A percentile compares a stretch with the other conserved stretches of the same genome.
Evolutionary conservation across 2,888 invertebrate genomes (phyloP).

Genomic region (Stenichneumon culpator): DNA sequence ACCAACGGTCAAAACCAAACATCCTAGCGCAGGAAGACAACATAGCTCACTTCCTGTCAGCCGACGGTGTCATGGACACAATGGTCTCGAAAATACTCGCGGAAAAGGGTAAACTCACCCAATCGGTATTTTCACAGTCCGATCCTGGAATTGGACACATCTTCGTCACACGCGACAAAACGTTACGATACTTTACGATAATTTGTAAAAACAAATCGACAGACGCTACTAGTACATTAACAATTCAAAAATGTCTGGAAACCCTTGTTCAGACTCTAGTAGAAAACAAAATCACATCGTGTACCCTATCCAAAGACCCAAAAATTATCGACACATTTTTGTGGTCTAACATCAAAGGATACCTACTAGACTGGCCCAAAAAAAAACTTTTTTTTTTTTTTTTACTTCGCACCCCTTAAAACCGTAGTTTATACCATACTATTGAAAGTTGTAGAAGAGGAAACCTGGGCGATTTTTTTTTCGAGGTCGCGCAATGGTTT

Average conservation of each 20-base stretch:
- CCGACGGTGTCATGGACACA: background rate
- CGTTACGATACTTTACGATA: background rate
- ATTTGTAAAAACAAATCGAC: slow-evolving; percentile 7
- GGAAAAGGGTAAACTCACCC: background rate
- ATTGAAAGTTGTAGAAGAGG: too few species aligned
- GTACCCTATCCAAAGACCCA: too few species aligned
- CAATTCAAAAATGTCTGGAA: background rate
- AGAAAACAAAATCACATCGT: too few species aligned
- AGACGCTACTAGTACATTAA: background rate
- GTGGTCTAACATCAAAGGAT: too few species aligned
- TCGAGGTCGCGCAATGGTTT: too few species aligned
- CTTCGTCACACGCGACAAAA: background rate
- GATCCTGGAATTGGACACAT: background rate
- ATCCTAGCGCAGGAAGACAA: background rate
- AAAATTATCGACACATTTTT: too few species aligned
- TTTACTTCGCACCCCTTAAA: too few species aligned
- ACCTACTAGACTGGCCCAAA: too few species aligned
- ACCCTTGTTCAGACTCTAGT: too few species aligned
- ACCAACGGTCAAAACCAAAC: background rate
- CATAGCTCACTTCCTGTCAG: background rate
- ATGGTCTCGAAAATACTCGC: background rate
- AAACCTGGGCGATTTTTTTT: too few species aligned
- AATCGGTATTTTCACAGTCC: background rate
- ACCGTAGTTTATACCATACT: too few species aligned
- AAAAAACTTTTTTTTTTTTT: too few species aligned